These are phyloP conservation scores for Morphnarchus princeps DNA, from an alignment of 2,113 vertebrate genomes.

Conservation along the genomic window DNA sequence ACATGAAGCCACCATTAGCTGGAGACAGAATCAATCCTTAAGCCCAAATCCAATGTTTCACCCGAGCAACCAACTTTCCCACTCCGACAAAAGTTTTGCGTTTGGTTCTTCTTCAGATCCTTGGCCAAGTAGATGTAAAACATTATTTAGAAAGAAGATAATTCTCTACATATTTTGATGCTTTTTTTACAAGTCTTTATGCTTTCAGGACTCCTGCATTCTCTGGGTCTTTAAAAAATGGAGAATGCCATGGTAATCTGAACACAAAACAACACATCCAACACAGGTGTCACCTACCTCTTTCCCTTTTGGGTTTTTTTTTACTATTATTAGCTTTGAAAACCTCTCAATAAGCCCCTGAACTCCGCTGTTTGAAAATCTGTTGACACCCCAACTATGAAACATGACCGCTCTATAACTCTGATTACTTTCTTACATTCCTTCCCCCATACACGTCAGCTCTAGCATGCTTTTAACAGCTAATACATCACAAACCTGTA, in stretches of 20 bases:
- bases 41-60: not conserved
- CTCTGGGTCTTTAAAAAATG: too few relatives aligned
- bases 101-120: not conserved
- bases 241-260: not conserved
- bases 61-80: not conserved
- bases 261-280: not conserved
- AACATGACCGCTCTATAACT: not conserved
- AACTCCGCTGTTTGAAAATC: not conserved
- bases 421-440: not conserved
- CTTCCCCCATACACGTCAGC: not conserved
- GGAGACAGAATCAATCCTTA: not conserved
- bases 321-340: not conserved
- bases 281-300: not conserved
- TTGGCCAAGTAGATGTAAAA: rapidly evolving
- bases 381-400: not conserved
- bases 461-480: not conserved
- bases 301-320: not conserved
- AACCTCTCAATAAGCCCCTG: not conserved
- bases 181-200: not conserved
- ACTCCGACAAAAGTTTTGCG: not conserved
- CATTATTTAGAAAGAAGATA: not conserved
- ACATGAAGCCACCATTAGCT: not conserved
- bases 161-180: not conserved
- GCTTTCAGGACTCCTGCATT: not conserved
- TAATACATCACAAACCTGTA: not conserved